A percentile compares a stretch with the other conserved stretches of the same genome.
Conservation (phyloP, 2,113 vertebrate genomes). For the Chaenocephalus aceratus region DNA sequence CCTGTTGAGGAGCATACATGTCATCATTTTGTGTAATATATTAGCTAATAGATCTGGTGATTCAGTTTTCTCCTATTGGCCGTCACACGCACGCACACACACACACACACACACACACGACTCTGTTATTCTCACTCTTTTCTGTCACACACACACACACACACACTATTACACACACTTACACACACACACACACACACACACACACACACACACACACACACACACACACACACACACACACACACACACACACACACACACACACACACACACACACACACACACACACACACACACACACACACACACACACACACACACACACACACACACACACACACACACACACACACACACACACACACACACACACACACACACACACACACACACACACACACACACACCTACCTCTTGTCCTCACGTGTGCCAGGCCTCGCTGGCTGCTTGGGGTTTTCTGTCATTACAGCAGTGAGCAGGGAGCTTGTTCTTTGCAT, state of each 20-base stretch:
- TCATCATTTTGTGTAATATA: slow-evolving; percentile 19
- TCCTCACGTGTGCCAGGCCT: slow-evolving; percentile 61
- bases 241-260: no score
- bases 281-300: slow-evolving; percentile 31
- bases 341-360: no score
- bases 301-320: neutral
- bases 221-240: neutral
- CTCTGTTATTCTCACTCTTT: no score
- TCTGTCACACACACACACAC: slow-evolving; percentile 1
- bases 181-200: neutral
- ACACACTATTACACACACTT: slow-evolving; percentile 37
- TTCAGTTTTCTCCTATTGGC: neutral
- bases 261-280: neutral
- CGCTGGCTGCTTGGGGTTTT: slow-evolving; percentile 72
- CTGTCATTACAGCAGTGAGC: slow-evolving; percentile 86
- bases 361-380: neutral
- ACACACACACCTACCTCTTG: slow-evolving; percentile 41
- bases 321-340: no score
- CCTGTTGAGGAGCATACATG: slow-evolving; percentile 21
- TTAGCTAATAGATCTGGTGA: slow-evolving; percentile 17
- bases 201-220: no score
- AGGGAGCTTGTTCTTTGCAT: slow-evolving; percentile 81
- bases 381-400: neutral
- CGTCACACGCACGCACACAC: neutral
- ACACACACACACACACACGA: neutral